Percentiles rank a stretch among this genome's conserved stretches.
Evolutionary conservation across 2,113 vertebrate genomes (phyloP).

Genomic region (Chinchilla lanigera): DNA sequence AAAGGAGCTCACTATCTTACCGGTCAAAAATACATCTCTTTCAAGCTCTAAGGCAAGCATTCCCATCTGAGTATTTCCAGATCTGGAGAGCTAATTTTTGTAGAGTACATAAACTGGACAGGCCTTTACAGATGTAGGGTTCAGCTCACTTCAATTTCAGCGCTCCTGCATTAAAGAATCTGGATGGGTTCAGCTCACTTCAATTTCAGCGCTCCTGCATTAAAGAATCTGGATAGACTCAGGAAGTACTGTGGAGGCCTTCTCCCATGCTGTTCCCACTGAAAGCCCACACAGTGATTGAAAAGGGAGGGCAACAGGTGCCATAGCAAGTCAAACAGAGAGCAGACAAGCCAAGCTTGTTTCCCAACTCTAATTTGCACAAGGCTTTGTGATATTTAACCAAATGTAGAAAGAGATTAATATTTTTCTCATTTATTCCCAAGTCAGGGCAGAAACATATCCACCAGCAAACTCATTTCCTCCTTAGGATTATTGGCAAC

Average conservation of each 20-base stretch:
- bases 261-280: not conserved
- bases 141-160: not conserved
- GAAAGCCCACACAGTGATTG: not conserved
- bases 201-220: not conserved
- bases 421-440: slow-evolving; percentile 34
- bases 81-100: not conserved
- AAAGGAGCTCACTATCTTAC: not conserved
- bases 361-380: slow-evolving; percentile 52
- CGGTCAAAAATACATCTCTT: not conserved
- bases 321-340: not conserved
- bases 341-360: not conserved
- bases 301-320: not conserved
- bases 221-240: not conserved
- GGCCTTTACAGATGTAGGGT: not conserved
- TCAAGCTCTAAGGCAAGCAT: not conserved
- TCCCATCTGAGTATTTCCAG: not conserved
- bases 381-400: slow-evolving; percentile 76
- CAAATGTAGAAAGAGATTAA: slow-evolving; percentile 65
- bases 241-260: not conserved
- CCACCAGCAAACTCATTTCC: slow-evolving; percentile 67
- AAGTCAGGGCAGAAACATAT: slow-evolving; percentile 51
- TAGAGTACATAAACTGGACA: not conserved
- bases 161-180: not conserved
- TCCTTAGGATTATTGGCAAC: slow-evolving; percentile 46
- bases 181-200: not conserved